Conservation (phyloP, 2,888 invertebrate genomes). For the Notocelia uddmanniana region DNA sequence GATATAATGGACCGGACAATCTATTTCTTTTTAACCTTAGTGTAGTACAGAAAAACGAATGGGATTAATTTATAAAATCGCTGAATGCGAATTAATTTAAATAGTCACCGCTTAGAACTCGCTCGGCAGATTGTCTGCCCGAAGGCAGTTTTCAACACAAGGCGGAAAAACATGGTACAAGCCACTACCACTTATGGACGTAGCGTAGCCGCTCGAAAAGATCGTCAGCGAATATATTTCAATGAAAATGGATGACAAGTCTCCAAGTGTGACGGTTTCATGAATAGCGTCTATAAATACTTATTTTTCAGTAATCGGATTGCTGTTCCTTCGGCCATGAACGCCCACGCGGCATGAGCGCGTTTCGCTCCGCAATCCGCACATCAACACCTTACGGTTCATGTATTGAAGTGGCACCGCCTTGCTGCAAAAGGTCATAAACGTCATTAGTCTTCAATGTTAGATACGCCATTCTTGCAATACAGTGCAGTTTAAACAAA, state of each 20-base stretch:
- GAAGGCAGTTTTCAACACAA: no score
- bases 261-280: neutral
- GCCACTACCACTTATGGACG: no score
- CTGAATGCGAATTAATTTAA: no score
- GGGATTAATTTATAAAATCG: no score
- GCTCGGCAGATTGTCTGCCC: no score
- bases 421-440: slow-evolving; percentile 8
- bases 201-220: no score
- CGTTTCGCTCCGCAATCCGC: slow-evolving; percentile 6
- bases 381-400: neutral
- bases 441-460: neutral
- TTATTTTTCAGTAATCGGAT: slow-evolving; percentile 19
- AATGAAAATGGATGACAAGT: neutral
- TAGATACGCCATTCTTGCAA: neutral
- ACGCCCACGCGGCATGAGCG: slow-evolving; percentile 18
- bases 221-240: no score
- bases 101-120: no score
- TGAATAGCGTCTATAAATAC: slow-evolving; percentile 8
- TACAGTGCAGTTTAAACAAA: slow-evolving; percentile 33
- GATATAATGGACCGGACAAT: no score
- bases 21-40: no score
- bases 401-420: slow-evolving; percentile 1
- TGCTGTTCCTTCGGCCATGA: slow-evolving; percentile 14
- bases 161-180: no score
- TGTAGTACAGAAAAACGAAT: no score